These are phyloP conservation scores for Catharus ustulatus DNA, from an alignment of 2,797 vertebrate genomes.

Conservation along the genomic window DNA sequence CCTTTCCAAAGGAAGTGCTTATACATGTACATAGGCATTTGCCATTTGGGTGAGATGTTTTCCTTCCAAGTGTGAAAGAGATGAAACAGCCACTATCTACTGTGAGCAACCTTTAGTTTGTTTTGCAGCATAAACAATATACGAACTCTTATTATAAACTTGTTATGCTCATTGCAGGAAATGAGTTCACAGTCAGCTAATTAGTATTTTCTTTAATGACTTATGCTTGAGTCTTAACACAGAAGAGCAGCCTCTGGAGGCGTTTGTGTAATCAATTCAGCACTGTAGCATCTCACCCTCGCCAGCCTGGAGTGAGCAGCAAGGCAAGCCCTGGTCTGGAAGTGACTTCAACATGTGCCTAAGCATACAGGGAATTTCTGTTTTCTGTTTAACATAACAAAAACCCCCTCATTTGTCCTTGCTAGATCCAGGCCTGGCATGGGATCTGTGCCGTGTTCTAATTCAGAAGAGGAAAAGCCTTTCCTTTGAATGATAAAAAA, in stretches of 20 bases:
- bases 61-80: not conserved
- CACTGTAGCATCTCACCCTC: not conserved
- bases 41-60: not conserved
- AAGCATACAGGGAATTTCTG: not conserved
- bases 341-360: not conserved
- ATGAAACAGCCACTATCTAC: not conserved
- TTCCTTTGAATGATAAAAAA: not conserved
- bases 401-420: not conserved
- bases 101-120: not conserved
- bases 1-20: not conserved
- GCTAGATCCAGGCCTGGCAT: not conserved
- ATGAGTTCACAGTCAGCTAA: constrained; percentile 22
- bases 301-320: not conserved
- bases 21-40: not conserved
- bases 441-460: not conserved
- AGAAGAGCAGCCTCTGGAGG: not conserved
- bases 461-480: not conserved
- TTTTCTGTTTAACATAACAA: not conserved
- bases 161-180: constrained; percentile 17
- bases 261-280: not conserved
- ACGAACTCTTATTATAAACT: not conserved
- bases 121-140: not conserved
- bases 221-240: not conserved
- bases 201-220: constrained; percentile 32
- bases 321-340: not conserved